phyloP scores from a whole-genome alignment of 2,113 vertebrate genomes.

The Entelurus aequoreus region DNA sequence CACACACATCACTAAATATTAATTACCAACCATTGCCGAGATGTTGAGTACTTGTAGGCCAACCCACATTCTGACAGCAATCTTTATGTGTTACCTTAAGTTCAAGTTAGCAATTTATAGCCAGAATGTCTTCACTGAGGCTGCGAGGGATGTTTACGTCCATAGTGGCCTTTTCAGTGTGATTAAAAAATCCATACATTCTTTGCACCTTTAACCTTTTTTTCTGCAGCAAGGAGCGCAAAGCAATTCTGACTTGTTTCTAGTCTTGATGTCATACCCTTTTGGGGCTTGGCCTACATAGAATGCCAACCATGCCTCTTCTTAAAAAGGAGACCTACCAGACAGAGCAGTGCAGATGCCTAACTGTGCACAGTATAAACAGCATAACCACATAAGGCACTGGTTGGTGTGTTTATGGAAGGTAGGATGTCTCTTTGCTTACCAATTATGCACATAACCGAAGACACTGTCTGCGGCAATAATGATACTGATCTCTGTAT shows the following conservation, averaged over 20 bases:
- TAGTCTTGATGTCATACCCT: conserved; percentile 67
- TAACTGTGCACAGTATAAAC: conserved; percentile 41
- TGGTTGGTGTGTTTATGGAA: conserved; percentile 17
- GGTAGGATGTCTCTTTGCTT: conserved; percentile 27
- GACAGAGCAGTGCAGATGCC: conserved; percentile 37
- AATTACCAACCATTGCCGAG: conserved; percentile 21
- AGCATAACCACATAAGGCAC: conserved; percentile 45
- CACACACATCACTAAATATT: conserved; percentile 16
- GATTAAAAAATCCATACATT: conserved; percentile 18
- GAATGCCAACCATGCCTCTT: conserved; percentile 40
- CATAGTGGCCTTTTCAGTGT: conserved; percentile 1
- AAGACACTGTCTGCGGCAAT: conserved; percentile 26
- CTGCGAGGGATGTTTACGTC: neutral
- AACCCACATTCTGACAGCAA: neutral
- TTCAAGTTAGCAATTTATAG: conserved; percentile 20
- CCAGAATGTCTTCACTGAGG: neutral
- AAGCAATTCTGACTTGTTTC: conserved; percentile 47
- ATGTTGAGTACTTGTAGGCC: conserved; percentile 37
- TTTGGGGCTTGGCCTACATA: conserved; percentile 70
- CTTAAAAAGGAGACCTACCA: conserved; percentile 49
- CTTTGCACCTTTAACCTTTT: conserved; percentile 39
- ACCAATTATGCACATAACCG: conserved; percentile 40
- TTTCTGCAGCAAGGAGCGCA: conserved; percentile 21
- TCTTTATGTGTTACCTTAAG: conserved; percentile 10
- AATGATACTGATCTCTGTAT: conserved; percentile 16